Base-by-base conservation (phyloP, 2,113 vertebrate species). In the Cairina moschata region DNA sequence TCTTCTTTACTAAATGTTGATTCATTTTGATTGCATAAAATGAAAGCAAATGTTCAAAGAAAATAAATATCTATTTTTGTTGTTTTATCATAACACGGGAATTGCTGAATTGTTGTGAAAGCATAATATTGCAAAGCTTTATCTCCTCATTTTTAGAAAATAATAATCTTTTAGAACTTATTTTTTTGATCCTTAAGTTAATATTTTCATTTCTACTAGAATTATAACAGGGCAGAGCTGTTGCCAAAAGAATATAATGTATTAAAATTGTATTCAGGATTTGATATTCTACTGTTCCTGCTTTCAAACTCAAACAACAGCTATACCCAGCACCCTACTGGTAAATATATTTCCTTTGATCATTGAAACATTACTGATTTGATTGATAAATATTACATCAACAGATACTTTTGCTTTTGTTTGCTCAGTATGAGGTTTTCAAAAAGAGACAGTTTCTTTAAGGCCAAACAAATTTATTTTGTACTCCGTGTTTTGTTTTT, bases 281-380 rank as follows among this genome's bases (percentile, higher is more conserved):
- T 97, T 82, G 71, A 90, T 88, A 78, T 95, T 95, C 96, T 80
- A 59, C 9, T 7, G n/a, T 91, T 86, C 42, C 17, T 94, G 46
- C 72, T 95, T 95, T 69, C 67, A 86, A 86, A 88, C 26, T 73
- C 58, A 73, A 93, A 75, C 46, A 95, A 88, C 38, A 74, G 91
- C 55, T 91, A 36, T 93, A 81, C 52, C 82, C 76, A 69, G 84
- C 74, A 68, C 72, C 88, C 29, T 86, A 83, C 63, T 91, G 63
- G 73, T 85, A 96, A 95, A 93, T 97, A 68, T 68, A 92, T 97
- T 96, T 97, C 63, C 92, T 97, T 97, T 97, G 86, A 96, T 96
- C 83, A 50, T 44, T 83, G 34, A 11, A 90, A 87, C 38, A 93
- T 80, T 74, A 90, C 84, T 95, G 92, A 95, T 97, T 87, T 92